phyloP scores from a whole-genome alignment of 2,888 invertebrate genomes.

The Peribatodes rhomboidaria region DNA sequence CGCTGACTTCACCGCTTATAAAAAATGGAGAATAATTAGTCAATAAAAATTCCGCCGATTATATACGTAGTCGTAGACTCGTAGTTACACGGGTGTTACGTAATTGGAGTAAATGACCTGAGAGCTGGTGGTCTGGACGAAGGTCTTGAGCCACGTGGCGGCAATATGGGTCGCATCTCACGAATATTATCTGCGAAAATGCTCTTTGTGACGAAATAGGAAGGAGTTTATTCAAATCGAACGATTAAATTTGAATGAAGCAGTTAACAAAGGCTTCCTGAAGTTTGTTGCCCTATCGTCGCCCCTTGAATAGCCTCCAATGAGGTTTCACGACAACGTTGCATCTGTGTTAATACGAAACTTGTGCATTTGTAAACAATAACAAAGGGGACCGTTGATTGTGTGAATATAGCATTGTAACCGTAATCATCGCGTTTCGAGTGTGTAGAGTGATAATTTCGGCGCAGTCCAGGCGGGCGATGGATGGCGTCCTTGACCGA shows the following conservation, averaged over 20 bases:
- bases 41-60: constrained; percentile 86
- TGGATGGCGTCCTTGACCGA: constrained; percentile 81
- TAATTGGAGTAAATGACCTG: constrained; percentile 86
- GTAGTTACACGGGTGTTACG: constrained; percentile 84
- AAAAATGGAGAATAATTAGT: constrained; percentile 86
- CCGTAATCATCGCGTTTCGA: constrained; percentile 54
- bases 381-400: constrained; percentile 47
- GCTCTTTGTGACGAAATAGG: constrained; percentile 41
- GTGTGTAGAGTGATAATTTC: constrained; percentile 53
- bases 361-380: constrained; percentile 62
- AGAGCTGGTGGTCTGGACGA: constrained; percentile 74
- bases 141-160: constrained; percentile 76
- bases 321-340: constrained; percentile 36
- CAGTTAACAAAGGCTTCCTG: constrained; percentile 41
- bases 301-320: constrained; percentile 27
- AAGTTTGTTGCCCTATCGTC: constrained; percentile 41
- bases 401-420: constrained; percentile 37
- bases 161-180: constrained; percentile 52
- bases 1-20: constrained; percentile 84
- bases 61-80: constrained; percentile 75
- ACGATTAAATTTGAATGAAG: constrained; percentile 42
- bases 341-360: constrained; percentile 52
- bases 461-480: constrained; percentile 67
- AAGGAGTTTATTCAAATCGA: constrained; percentile 43
- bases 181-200: constrained; percentile 28